These are phyloP conservation scores for Rhinolophus sinicus DNA, from an alignment of 2,113 vertebrate species.

Conservation along the genomic window DNA sequence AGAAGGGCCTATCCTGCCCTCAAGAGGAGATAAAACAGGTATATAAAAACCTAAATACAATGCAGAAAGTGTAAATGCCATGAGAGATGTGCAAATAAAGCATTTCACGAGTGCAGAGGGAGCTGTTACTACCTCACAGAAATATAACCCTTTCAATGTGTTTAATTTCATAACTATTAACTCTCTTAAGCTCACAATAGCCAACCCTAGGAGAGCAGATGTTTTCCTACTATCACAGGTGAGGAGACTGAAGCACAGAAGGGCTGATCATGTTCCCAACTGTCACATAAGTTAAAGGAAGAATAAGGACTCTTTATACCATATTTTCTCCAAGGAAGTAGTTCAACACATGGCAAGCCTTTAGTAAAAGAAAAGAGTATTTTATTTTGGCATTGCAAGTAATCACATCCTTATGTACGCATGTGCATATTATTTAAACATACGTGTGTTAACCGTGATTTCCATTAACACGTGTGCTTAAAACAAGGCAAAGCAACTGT, in stretches of 20 bases:
- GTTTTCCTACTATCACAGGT: neutral
- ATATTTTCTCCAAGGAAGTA: conserved; percentile 32
- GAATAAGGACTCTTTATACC: conserved; percentile 4
- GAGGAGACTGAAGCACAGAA: conserved; percentile 48
- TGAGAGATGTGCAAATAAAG: conserved; percentile 51
- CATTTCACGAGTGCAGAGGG: neutral
- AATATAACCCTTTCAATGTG: neutral
- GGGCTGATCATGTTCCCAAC: conserved; percentile 30
- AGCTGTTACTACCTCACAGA: conserved; percentile 32
- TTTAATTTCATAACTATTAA: conserved; percentile 43
- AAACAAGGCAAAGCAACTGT: conserved; percentile 55
- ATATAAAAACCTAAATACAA: conserved; percentile 28
- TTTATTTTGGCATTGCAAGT: conserved; percentile 44
- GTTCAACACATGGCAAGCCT: conserved; percentile 38
- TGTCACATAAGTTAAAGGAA: conserved; percentile 10
- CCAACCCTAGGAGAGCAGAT: neutral
- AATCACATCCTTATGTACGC: conserved; percentile 19
- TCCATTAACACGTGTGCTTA: conserved; percentile 57
- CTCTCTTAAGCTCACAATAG: conserved; percentile 16
- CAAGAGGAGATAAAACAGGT: conserved; percentile 44
- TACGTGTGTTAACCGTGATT: conserved; percentile 19
- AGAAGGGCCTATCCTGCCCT: neutral
- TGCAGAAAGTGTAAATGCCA: neutral
- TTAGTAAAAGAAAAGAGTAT: conserved; percentile 44
- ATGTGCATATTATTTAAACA: neutral